Percentiles rank a stretch among this genome's conserved stretches.
Evolutionary conservation across 2,797 vertebrate species (phyloP).

Genomic region (Intellagama lesueurii): DNA sequence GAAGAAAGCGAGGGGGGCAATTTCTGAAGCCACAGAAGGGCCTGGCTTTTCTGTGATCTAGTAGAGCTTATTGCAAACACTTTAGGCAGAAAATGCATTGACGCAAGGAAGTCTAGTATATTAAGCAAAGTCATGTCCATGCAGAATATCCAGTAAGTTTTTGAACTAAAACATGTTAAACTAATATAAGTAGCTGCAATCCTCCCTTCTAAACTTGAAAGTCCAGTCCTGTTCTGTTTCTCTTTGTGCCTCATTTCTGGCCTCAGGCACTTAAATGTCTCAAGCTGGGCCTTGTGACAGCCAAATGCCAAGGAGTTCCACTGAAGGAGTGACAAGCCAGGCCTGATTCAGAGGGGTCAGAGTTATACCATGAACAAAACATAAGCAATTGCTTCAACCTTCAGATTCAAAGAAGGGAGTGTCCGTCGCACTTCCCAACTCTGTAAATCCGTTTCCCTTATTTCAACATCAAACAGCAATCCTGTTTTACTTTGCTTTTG

Average conservation of each 20-base stretch:
- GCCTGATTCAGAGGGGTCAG: background rate
- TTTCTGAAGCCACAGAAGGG: rapidly evolving
- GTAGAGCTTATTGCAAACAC: background rate
- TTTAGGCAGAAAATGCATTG: background rate
- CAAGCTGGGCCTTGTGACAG: background rate
- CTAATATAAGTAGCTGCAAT: too few species aligned
- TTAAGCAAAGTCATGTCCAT: background rate
- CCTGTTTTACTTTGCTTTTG: too few species aligned
- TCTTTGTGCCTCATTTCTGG: background rate
- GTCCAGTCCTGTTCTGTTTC: background rate
- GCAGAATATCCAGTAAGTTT: background rate
- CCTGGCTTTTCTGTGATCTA: too few species aligned
- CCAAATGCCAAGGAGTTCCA: background rate
- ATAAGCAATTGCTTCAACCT: background rate
- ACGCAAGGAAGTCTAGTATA: background rate
- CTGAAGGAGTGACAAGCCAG: background rate
- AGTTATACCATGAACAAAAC: background rate
- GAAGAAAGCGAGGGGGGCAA: background rate
- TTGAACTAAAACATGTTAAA: background rate
- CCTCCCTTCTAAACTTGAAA: background rate
- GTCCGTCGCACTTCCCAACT: background rate
- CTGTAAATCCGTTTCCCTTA: background rate
- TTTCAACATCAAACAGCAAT: background rate
- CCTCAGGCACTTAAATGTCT: background rate
- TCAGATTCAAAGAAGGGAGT: background rate